phyloP scores from a whole-genome alignment of 1,140 invertebrate species.

The Notospermus geniculatus region DNA sequence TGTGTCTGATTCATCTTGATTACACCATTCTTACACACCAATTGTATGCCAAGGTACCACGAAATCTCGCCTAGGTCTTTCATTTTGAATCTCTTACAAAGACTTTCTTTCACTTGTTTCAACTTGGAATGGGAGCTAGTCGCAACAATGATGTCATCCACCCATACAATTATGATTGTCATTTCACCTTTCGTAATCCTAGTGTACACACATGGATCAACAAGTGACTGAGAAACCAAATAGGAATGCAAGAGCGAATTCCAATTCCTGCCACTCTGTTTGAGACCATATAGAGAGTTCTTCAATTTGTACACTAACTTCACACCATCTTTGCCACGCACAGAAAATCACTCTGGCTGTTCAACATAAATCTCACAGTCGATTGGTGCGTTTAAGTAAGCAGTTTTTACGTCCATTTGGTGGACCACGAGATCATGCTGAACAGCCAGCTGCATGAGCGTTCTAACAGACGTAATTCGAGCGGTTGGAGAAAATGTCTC shows the following conservation, averaged over 20 bases:
- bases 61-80: constrained; percentile 9
- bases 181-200: background rate
- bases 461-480: background rate
- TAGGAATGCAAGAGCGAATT: background rate
- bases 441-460: background rate
- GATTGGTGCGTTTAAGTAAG: no score
- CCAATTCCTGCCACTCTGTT: constrained; percentile 12
- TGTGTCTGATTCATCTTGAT: no score
- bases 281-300: no score
- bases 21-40: background rate
- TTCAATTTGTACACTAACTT: no score
- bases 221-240: background rate
- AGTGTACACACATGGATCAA: constrained; percentile 10
- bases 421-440: background rate
- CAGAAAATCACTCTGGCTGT: no score
- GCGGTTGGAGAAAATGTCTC: background rate
- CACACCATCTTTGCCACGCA: no score
- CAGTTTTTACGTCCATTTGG: constrained; percentile 5
- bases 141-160: constrained; percentile 14
- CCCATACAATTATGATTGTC: constrained; percentile 9
- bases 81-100: constrained; percentile 10
- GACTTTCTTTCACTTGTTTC: constrained; percentile 8
- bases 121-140: background rate
- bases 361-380: no score
- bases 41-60: constrained; percentile 1